Conservation (phyloP, 2,797 vertebrate genomes). For the Melanotaenia maccullochi region DNA sequence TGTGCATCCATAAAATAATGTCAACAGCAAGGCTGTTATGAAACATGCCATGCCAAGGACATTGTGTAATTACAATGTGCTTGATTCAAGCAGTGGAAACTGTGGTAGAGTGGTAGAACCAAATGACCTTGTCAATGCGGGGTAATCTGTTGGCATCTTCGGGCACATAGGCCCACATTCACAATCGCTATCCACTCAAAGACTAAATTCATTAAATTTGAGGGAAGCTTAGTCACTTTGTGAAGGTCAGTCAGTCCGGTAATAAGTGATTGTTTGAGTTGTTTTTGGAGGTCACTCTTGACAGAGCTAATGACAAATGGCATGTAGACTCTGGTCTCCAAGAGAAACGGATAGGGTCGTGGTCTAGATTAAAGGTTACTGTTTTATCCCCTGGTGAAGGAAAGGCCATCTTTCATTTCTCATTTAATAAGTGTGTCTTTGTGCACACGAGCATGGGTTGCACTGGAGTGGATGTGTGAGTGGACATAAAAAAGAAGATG, state of each 20-base stretch:
- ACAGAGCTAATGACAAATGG: slow-evolving; percentile 59
- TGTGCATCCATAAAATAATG: slow-evolving; percentile 35
- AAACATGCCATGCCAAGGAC: slow-evolving; percentile 63
- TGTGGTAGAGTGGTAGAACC: slow-evolving; percentile 20
- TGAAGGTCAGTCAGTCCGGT: slow-evolving; percentile 66
- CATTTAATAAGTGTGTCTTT: slow-evolving; percentile 48
- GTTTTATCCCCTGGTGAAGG: slow-evolving; percentile 61
- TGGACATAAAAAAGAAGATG: slow-evolving; percentile 2
- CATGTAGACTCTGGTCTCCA: slow-evolving; percentile 48
- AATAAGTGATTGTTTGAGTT: slow-evolving; percentile 61
- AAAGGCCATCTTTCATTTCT: slow-evolving; percentile 72
- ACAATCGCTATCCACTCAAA: slow-evolving; percentile 37
- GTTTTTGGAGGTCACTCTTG: slow-evolving; percentile 58
- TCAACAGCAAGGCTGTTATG: slow-evolving; percentile 37
- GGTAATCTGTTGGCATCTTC: slow-evolving; percentile 35
- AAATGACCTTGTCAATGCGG: slow-evolving; percentile 45
- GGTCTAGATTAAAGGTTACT: slow-evolving; percentile 70
- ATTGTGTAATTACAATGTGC: slow-evolving; percentile 64
- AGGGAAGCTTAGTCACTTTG: slow-evolving; percentile 52
- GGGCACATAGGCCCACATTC: slow-evolving; percentile 20
- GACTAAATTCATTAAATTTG: slow-evolving; percentile 59
- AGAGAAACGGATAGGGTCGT: slow-evolving; percentile 53
- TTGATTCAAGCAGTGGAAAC: slow-evolving; percentile 51
- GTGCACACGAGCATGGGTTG: slow-evolving; percentile 3
- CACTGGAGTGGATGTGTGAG: background rate